Percentiles rank a stretch among this genome's conserved stretches.
These are phyloP conservation scores for Salarias fasciatus DNA, from an alignment of 2,797 vertebrate species.

Conservation along the genomic window DNA sequence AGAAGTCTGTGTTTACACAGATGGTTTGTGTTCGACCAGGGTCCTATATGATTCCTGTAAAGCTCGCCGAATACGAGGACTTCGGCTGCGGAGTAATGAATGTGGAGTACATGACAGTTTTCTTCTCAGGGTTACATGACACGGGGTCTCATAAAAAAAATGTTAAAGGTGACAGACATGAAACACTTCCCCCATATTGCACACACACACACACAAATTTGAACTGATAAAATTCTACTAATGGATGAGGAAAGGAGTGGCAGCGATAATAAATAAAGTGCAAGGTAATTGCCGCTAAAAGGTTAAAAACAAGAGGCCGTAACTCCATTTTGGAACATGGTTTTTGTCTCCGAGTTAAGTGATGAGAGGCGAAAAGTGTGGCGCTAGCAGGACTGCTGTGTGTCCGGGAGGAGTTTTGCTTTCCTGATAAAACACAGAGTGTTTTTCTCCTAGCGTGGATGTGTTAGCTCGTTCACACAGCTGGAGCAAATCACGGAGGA, in stretches of 20 bases:
- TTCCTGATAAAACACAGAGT: conserved; percentile 65
- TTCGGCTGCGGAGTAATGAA: conserved; percentile 58
- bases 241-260: conserved; percentile 46
- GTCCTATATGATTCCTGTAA: conserved; percentile 59
- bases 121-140: conserved; percentile 63
- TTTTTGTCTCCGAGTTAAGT: conserved; percentile 49
- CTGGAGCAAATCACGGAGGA: conserved; percentile 66
- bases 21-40: conserved; percentile 75
- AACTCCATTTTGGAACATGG: conserved; percentile 18
- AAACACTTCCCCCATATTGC: conserved; percentile 43
- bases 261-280: conserved; percentile 69
- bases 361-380: conserved; percentile 47
- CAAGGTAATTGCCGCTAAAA: conserved; percentile 61
- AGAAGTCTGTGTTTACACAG: conserved; percentile 74
- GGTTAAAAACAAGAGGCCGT: conserved; percentile 29
- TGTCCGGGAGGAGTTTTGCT: conserved; percentile 43
- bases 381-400: conserved; percentile 26
- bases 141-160: conserved; percentile 50
- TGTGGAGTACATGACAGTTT: conserved; percentile 55
- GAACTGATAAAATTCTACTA: conserved; percentile 74
- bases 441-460: conserved; percentile 57
- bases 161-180: conserved; percentile 50
- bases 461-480: conserved; percentile 67
- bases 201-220: conserved; percentile 38
- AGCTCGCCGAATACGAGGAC: conserved; percentile 43